phyloP scores from a whole-genome alignment of 1,140 invertebrate species.

The Procambarus clarkii region DNA sequence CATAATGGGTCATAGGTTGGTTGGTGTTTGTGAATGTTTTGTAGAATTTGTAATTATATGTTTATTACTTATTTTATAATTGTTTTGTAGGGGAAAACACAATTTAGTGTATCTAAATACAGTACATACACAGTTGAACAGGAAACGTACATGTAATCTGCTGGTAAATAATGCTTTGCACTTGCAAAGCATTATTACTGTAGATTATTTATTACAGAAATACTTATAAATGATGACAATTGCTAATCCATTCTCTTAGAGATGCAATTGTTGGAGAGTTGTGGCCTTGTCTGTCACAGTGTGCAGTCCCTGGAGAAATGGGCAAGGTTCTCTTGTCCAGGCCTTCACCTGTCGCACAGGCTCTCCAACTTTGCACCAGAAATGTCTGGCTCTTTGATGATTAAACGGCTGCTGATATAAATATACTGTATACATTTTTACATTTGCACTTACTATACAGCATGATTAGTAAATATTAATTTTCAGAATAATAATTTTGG shows the following conservation, averaged over 20 bases:
- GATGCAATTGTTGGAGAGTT: slow-evolving; percentile 11
- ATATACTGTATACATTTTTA: neutral
- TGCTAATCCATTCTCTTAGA: slow-evolving; percentile 68
- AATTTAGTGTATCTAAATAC: too few species aligned
- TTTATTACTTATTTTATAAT: too few species aligned
- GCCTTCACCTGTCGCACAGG: slow-evolving; percentile 41
- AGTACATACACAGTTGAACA: too few species aligned
- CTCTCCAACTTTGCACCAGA: slow-evolving; percentile 13
- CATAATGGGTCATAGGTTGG: too few species aligned
- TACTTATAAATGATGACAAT: slow-evolving; percentile 46
- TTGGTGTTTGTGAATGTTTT: too few species aligned
- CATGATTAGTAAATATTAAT: too few species aligned
- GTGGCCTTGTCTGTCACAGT: slow-evolving; percentile 28
- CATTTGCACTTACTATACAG: too few species aligned
- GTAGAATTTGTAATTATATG: too few species aligned
- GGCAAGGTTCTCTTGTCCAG: slow-evolving; percentile 54
- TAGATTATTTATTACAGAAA: neutral
- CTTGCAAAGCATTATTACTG: neutral
- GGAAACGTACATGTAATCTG: too few species aligned
- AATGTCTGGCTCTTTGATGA: slow-evolving; percentile 19
- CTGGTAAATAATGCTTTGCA: too few species aligned
- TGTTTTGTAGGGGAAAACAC: too few species aligned
- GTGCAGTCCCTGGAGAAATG: slow-evolving; percentile 38
- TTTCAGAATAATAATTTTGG: too few species aligned
- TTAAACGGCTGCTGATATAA: slow-evolving; percentile 13